Conservation (phyloP, 2,888 invertebrate species). For the Tetragonisca angustula region DNA sequence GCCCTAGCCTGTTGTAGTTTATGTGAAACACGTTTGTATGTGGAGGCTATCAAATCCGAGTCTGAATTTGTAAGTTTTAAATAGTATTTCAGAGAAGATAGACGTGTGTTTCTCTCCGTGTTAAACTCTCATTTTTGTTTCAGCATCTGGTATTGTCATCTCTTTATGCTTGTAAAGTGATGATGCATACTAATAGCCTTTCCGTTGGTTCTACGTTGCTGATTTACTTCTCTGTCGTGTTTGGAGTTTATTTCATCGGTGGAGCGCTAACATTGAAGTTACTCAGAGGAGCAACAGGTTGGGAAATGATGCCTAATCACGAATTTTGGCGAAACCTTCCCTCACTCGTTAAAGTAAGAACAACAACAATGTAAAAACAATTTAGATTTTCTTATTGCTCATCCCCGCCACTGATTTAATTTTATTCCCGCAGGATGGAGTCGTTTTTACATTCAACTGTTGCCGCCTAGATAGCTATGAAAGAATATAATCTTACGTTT, state of each 20-base stretch:
- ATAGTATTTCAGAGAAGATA: neutral
- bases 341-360: slow-evolving; percentile 87
- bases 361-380: slow-evolving; percentile 84
- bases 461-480: slow-evolving; percentile 86
- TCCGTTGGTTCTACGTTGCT: slow-evolving; percentile 88
- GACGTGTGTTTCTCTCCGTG: neutral
- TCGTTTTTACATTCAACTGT: slow-evolving; percentile 87
- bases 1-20: slow-evolving; percentile 82
- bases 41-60: neutral
- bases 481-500: slow-evolving; percentile 82
- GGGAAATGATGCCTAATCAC: slow-evolving; percentile 90
- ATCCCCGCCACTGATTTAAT: neutral
- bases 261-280: slow-evolving; percentile 88
- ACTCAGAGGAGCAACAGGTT: slow-evolving; percentile 89
- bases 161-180: slow-evolving; percentile 29
- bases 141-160: slow-evolving; percentile 59
- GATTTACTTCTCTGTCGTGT: slow-evolving; percentile 87
- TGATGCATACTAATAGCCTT: slow-evolving; percentile 76
- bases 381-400: neutral
- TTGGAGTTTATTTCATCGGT: slow-evolving; percentile 87
- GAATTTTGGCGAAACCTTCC: slow-evolving; percentile 91
- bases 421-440: slow-evolving; percentile 87
- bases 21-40: slow-evolving; percentile 76
- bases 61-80: slow-evolving; percentile 32
- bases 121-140: slow-evolving; percentile 21